phyloP scores from a whole-genome alignment of 2,888 invertebrate species.

The Melikaiella ostensackeni region DNA sequence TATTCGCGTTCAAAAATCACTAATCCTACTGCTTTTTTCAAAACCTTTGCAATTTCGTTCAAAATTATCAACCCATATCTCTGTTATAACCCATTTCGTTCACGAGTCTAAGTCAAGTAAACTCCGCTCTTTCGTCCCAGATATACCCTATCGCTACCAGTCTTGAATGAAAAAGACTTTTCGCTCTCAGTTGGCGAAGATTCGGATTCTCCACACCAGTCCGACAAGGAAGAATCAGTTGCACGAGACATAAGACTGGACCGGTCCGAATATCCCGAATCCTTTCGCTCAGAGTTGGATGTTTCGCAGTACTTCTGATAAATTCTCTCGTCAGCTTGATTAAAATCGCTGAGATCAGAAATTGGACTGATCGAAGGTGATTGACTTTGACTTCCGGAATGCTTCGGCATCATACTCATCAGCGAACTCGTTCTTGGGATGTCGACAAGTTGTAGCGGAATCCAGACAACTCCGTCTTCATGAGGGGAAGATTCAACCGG shows the following conservation, averaged over 20 bases:
- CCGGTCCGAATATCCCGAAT: slow-evolving; percentile 64
- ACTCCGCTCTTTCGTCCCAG: not conserved
- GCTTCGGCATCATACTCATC: slow-evolving; percentile 50
- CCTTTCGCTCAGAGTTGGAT: slow-evolving; percentile 20
- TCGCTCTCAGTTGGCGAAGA: not conserved
- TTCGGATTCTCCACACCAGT: not conserved
- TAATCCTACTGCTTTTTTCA: no score
- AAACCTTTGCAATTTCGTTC: no score
- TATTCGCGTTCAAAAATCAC: no score
- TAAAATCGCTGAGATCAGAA: not conserved
- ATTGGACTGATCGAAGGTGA: slow-evolving; percentile 54
- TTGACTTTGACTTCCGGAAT: not conserved
- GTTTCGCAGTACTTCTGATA: not conserved
- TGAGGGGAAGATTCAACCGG: not conserved
- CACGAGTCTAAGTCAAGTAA: not conserved
- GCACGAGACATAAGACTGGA: slow-evolving; percentile 43
- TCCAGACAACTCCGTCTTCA: slow-evolving; percentile 63
- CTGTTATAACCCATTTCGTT: no score
- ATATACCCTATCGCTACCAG: not conserved
- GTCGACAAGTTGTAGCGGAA: slow-evolving; percentile 50
- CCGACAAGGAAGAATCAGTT: not conserved
- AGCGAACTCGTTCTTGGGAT: slow-evolving; percentile 61
- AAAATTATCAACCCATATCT: no score
- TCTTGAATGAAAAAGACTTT: not conserved
- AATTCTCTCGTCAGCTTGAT: slow-evolving; percentile 3